Percentiles rank a stretch among this genome's conserved stretches.
Evolutionary conservation across 2,888 invertebrate genomes (phyloP).

Genomic region (Zonitis immaculata): DNA sequence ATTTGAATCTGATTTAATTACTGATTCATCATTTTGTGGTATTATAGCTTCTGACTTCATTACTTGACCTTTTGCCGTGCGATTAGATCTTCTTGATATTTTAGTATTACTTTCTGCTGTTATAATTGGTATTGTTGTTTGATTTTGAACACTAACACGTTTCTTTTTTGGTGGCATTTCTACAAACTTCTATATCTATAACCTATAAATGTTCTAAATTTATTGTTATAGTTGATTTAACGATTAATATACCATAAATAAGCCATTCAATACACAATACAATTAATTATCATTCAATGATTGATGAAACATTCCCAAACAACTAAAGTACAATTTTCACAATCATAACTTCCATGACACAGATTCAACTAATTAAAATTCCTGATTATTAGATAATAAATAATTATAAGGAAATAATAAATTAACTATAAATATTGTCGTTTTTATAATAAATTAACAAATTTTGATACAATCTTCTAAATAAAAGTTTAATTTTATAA

Average conservation of each 20-base stretch:
- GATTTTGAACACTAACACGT: constrained; percentile 17
- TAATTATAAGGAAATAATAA: no score
- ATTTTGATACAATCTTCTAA: no score
- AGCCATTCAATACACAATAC: neutral
- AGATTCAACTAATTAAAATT: neutral
- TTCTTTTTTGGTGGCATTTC: constrained; percentile 37
- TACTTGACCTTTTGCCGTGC: constrained; percentile 1
- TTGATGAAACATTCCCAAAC: neutral
- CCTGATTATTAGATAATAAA: neutral
- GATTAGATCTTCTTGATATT: constrained; percentile 2
- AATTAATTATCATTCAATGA: neutral
- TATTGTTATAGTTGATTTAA: neutral
- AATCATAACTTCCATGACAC: neutral
- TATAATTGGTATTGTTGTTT: no score
- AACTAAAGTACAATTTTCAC: neutral
- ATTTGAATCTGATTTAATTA: neutral
- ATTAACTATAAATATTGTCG: no score
- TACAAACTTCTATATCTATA: no score
- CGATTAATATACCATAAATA: neutral
- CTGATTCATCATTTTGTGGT: constrained; percentile 3
- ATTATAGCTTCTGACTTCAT: neutral
- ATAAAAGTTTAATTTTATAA: neutral
- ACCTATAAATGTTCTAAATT: no score
- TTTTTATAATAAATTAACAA: no score
- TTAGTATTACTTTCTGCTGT: no score